Evolutionary conservation across 2,113 vertebrate species (phyloP).

Genomic region (Osmerus mordax): DNA sequence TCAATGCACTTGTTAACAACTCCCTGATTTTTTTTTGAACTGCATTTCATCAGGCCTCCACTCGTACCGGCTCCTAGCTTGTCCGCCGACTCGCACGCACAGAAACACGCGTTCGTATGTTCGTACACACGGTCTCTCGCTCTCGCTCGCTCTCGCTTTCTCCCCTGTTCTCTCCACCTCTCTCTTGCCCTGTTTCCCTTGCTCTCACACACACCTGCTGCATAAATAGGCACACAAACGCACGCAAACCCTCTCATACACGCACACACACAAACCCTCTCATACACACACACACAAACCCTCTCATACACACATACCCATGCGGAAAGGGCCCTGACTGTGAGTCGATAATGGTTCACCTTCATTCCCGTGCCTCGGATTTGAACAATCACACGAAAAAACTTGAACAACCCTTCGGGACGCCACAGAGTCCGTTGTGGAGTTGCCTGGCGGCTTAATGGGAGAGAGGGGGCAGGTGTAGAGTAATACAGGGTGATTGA

Average conservation of each 20-base stretch:
- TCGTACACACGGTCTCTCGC: too few species aligned
- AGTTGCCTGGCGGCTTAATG: not conserved
- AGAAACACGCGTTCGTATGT: constrained; percentile 11
- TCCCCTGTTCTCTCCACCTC: too few species aligned
- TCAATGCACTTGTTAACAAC: constrained; percentile 53
- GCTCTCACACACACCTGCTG: too few species aligned
- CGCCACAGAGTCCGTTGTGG: not conserved
- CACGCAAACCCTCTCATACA: too few species aligned
- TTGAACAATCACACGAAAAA: not conserved
- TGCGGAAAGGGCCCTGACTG: not conserved
- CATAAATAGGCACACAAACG: not conserved
- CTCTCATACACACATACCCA: not conserved
- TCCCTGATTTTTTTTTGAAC: too few species aligned
- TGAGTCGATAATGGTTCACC: constrained; percentile 31
- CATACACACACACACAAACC: too few species aligned
- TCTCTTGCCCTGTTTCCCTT: too few species aligned
- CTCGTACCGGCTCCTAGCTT: constrained; percentile 3
- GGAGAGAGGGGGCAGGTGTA: not conserved
- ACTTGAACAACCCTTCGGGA: not conserved
- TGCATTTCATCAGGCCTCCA: constrained; percentile 43
- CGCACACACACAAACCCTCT: too few species aligned
- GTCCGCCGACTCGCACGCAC: constrained; percentile 1
- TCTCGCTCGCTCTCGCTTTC: too few species aligned
- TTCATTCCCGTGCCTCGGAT: constrained; percentile 26
- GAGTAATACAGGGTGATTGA: not conserved